Conservation (phyloP, 1,140 invertebrate genomes). For the Theocolax elegans region DNA sequence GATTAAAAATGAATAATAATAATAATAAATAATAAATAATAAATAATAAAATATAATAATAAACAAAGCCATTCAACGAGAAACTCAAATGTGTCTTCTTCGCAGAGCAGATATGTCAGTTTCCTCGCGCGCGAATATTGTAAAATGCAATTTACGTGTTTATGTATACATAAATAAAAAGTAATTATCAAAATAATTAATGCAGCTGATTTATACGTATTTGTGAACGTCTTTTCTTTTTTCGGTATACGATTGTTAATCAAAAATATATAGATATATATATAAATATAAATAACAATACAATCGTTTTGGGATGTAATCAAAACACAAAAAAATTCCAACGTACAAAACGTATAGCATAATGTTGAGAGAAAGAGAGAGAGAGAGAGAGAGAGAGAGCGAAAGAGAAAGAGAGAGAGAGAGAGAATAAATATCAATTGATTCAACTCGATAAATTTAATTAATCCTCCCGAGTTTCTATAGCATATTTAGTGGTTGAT, state of each 20-base stretch:
- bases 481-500: not conserved
- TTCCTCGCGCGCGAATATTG: slow-evolving; percentile 21
- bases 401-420: not conserved
- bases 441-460: slow-evolving; percentile 38
- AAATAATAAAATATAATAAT: slow-evolving; percentile 4
- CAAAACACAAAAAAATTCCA: too few relatives aligned
- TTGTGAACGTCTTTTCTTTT: too few relatives aligned
- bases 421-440: slow-evolving; percentile 31
- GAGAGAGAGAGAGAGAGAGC: too few relatives aligned
- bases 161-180: slow-evolving; percentile 8
- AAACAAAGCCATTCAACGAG: slow-evolving; percentile 31
- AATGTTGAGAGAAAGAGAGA: too few relatives aligned
- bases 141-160: slow-evolving; percentile 25
- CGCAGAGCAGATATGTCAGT: slow-evolving; percentile 38
- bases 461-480: slow-evolving; percentile 28
- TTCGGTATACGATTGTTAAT: too few relatives aligned
- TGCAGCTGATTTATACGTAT: too few relatives aligned
- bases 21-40: not conserved
- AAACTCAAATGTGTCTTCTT: slow-evolving; percentile 39
- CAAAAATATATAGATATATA: too few relatives aligned
- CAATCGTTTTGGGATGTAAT: too few relatives aligned
- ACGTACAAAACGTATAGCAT: too few relatives aligned
- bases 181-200: too few relatives aligned
- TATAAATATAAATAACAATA: too few relatives aligned
- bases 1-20: slow-evolving; percentile 22